Conservation (phyloP, 2,888 invertebrate genomes). For the Sinopyrophorus schimmeli region DNA sequence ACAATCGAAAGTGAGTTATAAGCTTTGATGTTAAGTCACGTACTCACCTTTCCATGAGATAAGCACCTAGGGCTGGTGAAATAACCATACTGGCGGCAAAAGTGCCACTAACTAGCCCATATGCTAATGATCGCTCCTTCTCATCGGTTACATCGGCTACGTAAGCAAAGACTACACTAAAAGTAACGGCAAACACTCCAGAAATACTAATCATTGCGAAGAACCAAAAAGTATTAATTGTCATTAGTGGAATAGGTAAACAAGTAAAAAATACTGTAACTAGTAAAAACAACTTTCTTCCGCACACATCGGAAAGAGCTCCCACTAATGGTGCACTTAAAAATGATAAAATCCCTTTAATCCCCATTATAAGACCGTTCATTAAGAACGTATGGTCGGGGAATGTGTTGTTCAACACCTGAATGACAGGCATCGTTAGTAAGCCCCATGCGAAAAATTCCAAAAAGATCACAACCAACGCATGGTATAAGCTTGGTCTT, state of each 20-base stretch:
- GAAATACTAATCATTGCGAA: conserved; percentile 99
- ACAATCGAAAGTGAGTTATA: too few species aligned
- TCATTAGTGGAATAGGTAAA: conserved; percentile 98
- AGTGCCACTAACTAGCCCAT: conserved; percentile 91
- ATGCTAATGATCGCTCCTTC: conserved; percentile 91
- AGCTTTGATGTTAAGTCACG: too few species aligned
- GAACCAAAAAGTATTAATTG: conserved; percentile 91
- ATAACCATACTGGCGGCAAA: conserved; percentile 99
- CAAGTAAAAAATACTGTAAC: conserved; percentile 99
- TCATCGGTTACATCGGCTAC: conserved; percentile 99
- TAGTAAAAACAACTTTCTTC: conserved; percentile 95
- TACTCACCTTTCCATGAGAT: conserved; percentile 72
- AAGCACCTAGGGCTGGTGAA: conserved; percentile 94
- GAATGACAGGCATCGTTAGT: conserved; percentile 96
- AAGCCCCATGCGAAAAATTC: conserved; percentile 99
- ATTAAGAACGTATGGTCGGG: conserved; percentile 98
- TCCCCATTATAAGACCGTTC: conserved; percentile 98
- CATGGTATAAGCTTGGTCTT: conserved; percentile 97
- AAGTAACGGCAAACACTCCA: conserved; percentile 98
- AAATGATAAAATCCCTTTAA: conserved; percentile 91
- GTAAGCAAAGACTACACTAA: conserved; percentile 99
- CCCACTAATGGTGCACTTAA: conserved; percentile 96
- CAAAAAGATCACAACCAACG: conserved; percentile 97
- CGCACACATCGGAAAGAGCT: conserved; percentile 97
- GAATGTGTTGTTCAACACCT: conserved; percentile 92